Percentiles rank a stretch among this genome's conserved stretches.
phyloP scores from a whole-genome alignment of 2,113 vertebrate species.

The Aphyosemion australe region DNA sequence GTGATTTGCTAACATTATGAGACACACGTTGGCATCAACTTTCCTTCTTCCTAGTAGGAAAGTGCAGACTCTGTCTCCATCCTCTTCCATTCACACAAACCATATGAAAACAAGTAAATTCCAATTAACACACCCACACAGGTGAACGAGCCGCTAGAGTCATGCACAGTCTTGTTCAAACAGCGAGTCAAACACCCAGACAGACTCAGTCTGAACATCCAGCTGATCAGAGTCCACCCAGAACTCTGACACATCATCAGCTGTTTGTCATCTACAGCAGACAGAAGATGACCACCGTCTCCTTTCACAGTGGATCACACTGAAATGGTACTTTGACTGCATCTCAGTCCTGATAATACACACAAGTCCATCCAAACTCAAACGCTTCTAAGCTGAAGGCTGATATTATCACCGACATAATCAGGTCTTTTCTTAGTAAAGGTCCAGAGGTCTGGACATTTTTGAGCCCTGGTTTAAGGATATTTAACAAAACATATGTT shows the following conservation, averaged over 20 bases:
- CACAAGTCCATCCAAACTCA: background rate
- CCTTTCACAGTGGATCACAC: no score
- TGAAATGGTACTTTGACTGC: no score
- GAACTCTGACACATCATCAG: constrained; percentile 42
- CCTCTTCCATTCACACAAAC: background rate
- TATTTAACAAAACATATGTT: no score
- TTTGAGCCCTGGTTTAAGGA: no score
- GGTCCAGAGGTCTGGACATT: no score
- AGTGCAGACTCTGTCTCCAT: background rate
- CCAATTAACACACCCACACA: constrained; percentile 41
- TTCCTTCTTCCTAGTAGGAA: constrained; percentile 4
- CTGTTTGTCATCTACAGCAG: constrained; percentile 42
- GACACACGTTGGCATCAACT: constrained; percentile 28
- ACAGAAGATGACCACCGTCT: constrained; percentile 8
- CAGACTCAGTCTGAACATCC: constrained; percentile 26
- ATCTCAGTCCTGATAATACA: constrained; percentile 7
- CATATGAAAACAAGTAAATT: constrained; percentile 11
- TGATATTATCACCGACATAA: no score
- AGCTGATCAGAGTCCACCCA: constrained; percentile 15
- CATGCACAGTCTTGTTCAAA: constrained; percentile 67
- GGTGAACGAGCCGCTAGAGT: constrained; percentile 35
- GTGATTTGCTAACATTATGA: constrained; percentile 26
- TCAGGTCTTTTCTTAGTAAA: no score
- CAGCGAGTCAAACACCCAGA: constrained; percentile 42
- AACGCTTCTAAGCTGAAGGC: no score